phyloP scores from a whole-genome alignment of 1,140 invertebrate genomes.

The Paracyclopina nana region DNA sequence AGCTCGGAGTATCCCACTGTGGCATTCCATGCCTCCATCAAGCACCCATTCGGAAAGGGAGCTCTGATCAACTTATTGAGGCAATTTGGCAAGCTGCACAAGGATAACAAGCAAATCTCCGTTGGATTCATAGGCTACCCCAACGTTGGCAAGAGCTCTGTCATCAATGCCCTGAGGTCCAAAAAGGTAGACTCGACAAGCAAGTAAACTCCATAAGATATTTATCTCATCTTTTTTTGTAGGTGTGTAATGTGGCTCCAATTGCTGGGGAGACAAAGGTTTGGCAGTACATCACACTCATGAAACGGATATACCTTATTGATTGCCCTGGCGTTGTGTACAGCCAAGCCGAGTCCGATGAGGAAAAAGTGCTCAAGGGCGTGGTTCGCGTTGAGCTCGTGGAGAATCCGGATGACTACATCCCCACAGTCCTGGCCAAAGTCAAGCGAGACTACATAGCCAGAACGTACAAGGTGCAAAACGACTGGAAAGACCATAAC shows the following conservation, averaged over 20 bases:
- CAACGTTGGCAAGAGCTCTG: constrained; percentile 94
- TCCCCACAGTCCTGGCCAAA: constrained; percentile 58
- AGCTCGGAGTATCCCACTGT: constrained; percentile 90
- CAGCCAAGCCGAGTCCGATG: constrained; percentile 59
- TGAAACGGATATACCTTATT: constrained; percentile 90
- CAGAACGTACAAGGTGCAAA: constrained; percentile 60
- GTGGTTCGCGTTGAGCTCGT: constrained; percentile 89
- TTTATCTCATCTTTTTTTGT: background rate
- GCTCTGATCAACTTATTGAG: constrained; percentile 85
- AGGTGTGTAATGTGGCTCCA: constrained; percentile 87
- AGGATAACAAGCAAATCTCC: constrained; percentile 93
- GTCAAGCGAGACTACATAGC: constrained; percentile 71
- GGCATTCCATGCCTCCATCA: constrained; percentile 92
- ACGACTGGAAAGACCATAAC: constrained; percentile 36
- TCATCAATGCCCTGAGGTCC: constrained; percentile 77
- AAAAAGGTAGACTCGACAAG: constrained; percentile 4
- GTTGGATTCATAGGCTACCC: constrained; percentile 98
- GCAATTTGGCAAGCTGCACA: constrained; percentile 87
- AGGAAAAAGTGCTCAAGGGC: constrained; percentile 65
- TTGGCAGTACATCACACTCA: constrained; percentile 98
- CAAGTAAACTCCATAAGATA: background rate
- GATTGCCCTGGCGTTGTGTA: constrained; percentile 99
- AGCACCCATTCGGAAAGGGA: constrained; percentile 96
- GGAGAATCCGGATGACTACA: constrained; percentile 83
- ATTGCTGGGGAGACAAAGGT: constrained; percentile 98